Evolutionary conservation across 1,140 invertebrate species (phyloP).

Genomic region (Elymnias hypermnestra): DNA sequence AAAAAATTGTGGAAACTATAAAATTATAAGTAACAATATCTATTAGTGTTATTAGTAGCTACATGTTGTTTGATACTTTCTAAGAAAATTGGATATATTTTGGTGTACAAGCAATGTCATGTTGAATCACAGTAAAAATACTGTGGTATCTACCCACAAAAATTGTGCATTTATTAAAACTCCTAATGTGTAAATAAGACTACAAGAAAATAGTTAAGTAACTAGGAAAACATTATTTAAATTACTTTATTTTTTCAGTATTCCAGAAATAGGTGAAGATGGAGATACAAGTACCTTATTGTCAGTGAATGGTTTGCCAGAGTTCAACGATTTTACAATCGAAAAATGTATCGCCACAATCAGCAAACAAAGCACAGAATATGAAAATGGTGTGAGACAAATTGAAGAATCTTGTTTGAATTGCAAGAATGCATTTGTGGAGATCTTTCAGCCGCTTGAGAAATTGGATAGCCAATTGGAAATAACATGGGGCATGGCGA

Average conservation of each 20-base stretch:
- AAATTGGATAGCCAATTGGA: constrained; percentile 83
- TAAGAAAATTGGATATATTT: too few species aligned
- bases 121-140: too few species aligned
- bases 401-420: constrained; percentile 77
- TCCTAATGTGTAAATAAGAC: too few species aligned
- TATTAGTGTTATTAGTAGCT: too few species aligned
- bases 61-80: too few species aligned
- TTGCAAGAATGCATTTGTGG: constrained; percentile 80
- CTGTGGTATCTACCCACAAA: too few species aligned
- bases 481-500: constrained; percentile 90
- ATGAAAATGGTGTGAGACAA: constrained; percentile 85
- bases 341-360: constrained; percentile 89
- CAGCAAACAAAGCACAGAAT: constrained; percentile 87
- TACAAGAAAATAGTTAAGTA: too few species aligned
- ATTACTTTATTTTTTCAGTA: constrained; percentile 75
- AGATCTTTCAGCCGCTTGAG: constrained; percentile 88
- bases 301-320: constrained; percentile 83
- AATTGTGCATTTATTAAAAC: too few species aligned
- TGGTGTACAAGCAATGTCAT: too few species aligned
- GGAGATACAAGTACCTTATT: constrained; percentile 84
- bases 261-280: constrained; percentile 94
- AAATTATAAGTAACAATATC: too few species aligned
- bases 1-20: too few species aligned
- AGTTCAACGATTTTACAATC: constrained; percentile 88
- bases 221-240: background rate